Evolutionary conservation across 2,888 invertebrate genomes (phyloP).

Genomic region (Thymelicus acteon): DNA sequence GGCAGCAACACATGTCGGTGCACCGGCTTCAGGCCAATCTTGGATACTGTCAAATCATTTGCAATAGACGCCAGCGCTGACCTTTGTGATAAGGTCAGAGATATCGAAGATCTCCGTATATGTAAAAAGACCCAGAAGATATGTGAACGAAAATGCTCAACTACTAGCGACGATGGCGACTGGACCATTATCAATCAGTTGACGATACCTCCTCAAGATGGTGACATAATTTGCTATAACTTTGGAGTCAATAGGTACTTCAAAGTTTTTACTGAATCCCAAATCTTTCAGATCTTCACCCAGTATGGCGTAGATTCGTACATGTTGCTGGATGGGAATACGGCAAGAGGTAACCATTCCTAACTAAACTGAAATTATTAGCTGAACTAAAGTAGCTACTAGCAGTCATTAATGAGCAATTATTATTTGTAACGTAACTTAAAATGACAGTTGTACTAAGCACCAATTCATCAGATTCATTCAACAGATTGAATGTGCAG

Average conservation of each 20-base stretch:
- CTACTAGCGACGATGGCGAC: conserved; percentile 56
- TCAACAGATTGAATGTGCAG: conserved; percentile 46
- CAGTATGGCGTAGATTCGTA: conserved; percentile 75
- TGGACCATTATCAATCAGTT: conserved; percentile 58
- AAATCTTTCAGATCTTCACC: conserved; percentile 76
- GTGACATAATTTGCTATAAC: conserved; percentile 72
- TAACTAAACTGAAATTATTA: not conserved
- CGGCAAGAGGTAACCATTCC: conserved; percentile 86
- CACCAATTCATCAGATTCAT: too few species aligned
- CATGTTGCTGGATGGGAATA: conserved; percentile 88
- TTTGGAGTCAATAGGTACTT: conserved; percentile 73
- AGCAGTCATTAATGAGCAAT: too few species aligned
- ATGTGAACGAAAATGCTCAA: conserved; percentile 63
- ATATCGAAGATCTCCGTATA: conserved; percentile 69
- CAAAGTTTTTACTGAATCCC: conserved; percentile 73
- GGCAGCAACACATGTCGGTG: conserved; percentile 92
- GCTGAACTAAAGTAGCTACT: too few species aligned
- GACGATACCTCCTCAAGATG: conserved; percentile 44
- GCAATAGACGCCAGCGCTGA: conserved; percentile 85
- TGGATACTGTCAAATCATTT: conserved; percentile 91
- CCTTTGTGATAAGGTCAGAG: conserved; percentile 75
- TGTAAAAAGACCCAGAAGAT: conserved; percentile 53
- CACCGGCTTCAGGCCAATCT: conserved; percentile 91
- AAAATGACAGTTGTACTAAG: too few species aligned
- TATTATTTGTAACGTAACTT: too few species aligned